Evolutionary conservation across 2,797 vertebrate species (phyloP), one percentile per base, ranked within the genome.

Genomic region (Heliangelus exortis): DNA sequence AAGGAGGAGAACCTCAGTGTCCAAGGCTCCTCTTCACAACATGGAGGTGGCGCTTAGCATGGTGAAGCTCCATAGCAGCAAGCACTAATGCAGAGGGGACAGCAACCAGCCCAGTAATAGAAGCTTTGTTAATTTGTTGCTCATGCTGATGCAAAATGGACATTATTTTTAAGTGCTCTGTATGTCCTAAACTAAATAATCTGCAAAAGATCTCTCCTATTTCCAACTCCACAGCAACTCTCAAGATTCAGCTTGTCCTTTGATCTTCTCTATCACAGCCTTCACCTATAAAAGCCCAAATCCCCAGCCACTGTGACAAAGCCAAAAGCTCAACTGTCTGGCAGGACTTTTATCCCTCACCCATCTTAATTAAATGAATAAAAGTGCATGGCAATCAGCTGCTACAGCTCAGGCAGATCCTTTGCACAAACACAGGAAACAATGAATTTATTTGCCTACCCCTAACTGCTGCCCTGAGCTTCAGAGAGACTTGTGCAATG

Each of bases 31-130:
- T 29, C 65, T n/a, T 71, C 54, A 8, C 26, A 26, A 23, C 33
- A 6, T 10, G n/a, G 16, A 33, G 26, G 29, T 34, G 28, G 15
- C 20, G 39, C 28, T 26, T 18, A 39, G 29, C 31, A 47, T 4
- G 1, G 0, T 2, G 1, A 53, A 59, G 50, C 15, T 79, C 11
- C 77, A 22, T 0, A 0, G 34, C 29, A 77, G 26, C 10, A 6
- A 82, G 41, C 14, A 34, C 57, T 0, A 0, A 59, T 8, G 39
- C 26, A n/a, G 5, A 3, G 4, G 22, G 23, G 53, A 50, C 66
- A 83, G 26, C 51, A 55, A 5, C 10, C 15, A 18, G 2, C 13
- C 9, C 47, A 12, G 15, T 4, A 21, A 50, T 2, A 19, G n/a
- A 43, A 84, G 9, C 20, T 62, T 18, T 2, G 0, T 45, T 33